Percentiles rank a stretch among this genome's conserved stretches.
Evolutionary conservation across 2,888 invertebrate species (phyloP).

Genomic region (Hyles lineata): DNA sequence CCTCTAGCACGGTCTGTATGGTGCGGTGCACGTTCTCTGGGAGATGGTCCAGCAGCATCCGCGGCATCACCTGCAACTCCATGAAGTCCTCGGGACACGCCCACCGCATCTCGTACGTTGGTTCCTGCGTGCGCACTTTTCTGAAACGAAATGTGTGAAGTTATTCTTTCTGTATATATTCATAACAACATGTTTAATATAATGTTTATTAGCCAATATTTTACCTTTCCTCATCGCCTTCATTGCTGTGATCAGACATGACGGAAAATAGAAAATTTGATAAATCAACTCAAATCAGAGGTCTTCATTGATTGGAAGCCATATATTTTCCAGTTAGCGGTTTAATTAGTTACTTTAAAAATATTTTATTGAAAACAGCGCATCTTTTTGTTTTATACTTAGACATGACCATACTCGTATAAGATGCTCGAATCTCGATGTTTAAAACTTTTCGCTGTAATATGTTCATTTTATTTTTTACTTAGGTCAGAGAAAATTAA

Average conservation of each 20-base stretch:
- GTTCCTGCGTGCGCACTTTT: slow-evolving; percentile 86
- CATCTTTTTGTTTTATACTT: no score
- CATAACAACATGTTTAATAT: not conserved
- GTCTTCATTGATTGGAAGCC: no score
- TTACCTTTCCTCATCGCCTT: slow-evolving; percentile 71
- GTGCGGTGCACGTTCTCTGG: slow-evolving; percentile 91
- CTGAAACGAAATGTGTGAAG: slow-evolving; percentile 55
- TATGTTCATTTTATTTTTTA: no score
- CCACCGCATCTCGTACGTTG: slow-evolving; percentile 92
- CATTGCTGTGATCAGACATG: slow-evolving; percentile 74
- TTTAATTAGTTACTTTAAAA: no score
- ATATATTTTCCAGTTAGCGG: no score
- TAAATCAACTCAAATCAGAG: no score
- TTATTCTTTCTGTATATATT: not conserved
- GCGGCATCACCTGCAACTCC: slow-evolving; percentile 92
- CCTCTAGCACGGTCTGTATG: slow-evolving; percentile 86
- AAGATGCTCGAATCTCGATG: no score
- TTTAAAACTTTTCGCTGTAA: no score
- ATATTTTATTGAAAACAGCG: no score
- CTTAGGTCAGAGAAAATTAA: not conserved
- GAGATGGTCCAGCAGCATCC: slow-evolving; percentile 94
- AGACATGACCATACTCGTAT: no score
- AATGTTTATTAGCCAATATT: slow-evolving; percentile 28
- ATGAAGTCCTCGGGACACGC: slow-evolving; percentile 91
- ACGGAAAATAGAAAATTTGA: not conserved